phyloP scores from a whole-genome alignment of 2,888 invertebrate species.

The Plutella xylostella region DNA sequence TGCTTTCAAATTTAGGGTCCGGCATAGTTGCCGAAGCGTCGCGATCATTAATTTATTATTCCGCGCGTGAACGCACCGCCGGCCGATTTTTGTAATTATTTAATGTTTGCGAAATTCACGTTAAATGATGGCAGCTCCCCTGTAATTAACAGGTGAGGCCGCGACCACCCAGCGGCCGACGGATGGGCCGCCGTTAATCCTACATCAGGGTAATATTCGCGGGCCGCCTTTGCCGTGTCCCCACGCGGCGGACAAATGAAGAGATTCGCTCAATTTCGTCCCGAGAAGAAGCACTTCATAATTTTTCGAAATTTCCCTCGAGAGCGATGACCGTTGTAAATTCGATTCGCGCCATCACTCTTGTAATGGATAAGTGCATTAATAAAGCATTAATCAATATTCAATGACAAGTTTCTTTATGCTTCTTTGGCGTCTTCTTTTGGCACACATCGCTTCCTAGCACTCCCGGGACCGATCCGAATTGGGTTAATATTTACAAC shows the following conservation, averaged over 20 bases:
- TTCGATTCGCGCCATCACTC: constrained; percentile 45
- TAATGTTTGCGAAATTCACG: constrained; percentile 61
- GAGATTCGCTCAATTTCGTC: constrained; percentile 30
- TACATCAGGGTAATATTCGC: constrained; percentile 48
- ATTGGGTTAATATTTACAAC: no score
- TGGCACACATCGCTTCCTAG: no score
- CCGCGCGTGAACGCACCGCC: constrained; percentile 49
- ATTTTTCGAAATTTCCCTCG: constrained; percentile 37
- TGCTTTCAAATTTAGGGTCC: background rate
- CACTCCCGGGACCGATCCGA: no score
- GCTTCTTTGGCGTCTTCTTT: no score
- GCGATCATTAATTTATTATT: constrained; percentile 52
- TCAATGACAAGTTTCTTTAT: background rate
- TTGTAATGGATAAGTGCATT: constrained; percentile 39
- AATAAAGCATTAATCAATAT: constrained; percentile 13
- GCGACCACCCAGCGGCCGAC: constrained; percentile 48
- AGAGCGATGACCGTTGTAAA: constrained; percentile 40
- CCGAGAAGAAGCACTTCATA: constrained; percentile 23
- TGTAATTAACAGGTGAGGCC: constrained; percentile 55
- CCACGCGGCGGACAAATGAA: constrained; percentile 42
- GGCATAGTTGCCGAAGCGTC: background rate
- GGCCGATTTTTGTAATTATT: constrained; percentile 51
- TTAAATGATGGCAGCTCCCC: constrained; percentile 57
- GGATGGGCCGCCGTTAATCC: constrained; percentile 50
- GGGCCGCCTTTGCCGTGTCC: constrained; percentile 42